These are phyloP conservation scores for Pseudorasbora parva DNA, from an alignment of 2,113 vertebrate species.

Conservation along the genomic window DNA sequence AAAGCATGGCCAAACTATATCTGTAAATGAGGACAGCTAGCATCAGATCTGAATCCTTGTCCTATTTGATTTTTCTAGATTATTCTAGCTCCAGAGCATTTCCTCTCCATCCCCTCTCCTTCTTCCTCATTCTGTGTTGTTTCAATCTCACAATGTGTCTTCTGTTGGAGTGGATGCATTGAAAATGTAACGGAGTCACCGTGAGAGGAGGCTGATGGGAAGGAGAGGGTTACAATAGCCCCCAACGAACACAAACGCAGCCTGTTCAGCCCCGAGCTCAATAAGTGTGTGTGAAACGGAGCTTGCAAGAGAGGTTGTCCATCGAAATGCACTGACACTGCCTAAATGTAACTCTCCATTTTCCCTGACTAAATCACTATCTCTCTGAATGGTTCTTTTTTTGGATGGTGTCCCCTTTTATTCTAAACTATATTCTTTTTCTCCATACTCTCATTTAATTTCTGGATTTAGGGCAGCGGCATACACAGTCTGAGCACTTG, in stretches of 20 bases:
- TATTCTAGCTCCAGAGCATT: constrained; percentile 31
- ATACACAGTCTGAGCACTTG: no score
- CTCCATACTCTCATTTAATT: constrained; percentile 26
- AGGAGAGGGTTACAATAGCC: constrained; percentile 67
- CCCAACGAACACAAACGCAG: constrained; percentile 62
- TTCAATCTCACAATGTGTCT: constrained; percentile 61
- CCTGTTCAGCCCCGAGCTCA: constrained; percentile 46
- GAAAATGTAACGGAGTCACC: constrained; percentile 47
- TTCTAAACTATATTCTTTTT: not conserved
- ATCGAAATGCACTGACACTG: not conserved
- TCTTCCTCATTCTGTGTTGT: constrained; percentile 56
- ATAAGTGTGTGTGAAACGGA: not conserved
- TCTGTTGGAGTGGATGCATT: constrained; percentile 39
- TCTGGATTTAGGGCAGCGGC: constrained; percentile 58
- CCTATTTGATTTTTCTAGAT: constrained; percentile 11
- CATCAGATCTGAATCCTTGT: not conserved
- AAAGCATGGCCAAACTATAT: constrained; percentile 17
- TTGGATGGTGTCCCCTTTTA: not conserved
- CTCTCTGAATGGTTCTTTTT: not conserved
- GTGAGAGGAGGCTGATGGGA: constrained; percentile 62
- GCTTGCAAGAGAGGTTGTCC: not conserved
- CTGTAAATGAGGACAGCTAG: constrained; percentile 32
- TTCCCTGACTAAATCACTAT: not conserved
- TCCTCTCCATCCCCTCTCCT: constrained; percentile 30
- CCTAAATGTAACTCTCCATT: not conserved